Base-by-base conservation (phyloP, 2,888 invertebrate genomes). In the Limnephilus auricula region DNA sequence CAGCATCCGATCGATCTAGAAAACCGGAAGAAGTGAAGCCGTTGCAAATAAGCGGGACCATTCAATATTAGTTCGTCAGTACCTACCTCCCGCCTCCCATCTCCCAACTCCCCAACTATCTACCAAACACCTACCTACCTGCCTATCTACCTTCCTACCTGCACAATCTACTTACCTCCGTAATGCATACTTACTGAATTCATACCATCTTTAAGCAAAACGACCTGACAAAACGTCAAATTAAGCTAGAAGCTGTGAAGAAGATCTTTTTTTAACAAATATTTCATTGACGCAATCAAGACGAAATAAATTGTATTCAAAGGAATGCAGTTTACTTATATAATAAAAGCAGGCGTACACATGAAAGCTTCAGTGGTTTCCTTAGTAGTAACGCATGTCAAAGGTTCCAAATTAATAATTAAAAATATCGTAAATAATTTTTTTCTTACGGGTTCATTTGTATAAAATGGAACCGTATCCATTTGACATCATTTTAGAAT, bases 41-140 rank as follows among this genome's bases (percentile, higher is more conserved):
- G 30, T 45, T 30, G 86, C 50, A 30, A 86, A 86, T 50, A 50
- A 86, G 50, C 34, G 15, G 50, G 30, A n/a, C 31, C 31, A 31
- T 86, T 86, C 86, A 86, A 50, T 86, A 86, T 86, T 86, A 86
- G 86, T 50, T 86, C 65, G 86, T 13, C n/a, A 65, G 15, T 50
- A 83, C 65, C 65, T 65, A 5, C 18, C 25, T 10, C 40, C 40
- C 10, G 0, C 40, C 10, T 10, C 12, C 40, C 40, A 0, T 1
- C 37, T 12, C 12, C 40, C 40, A 40, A 1, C 40, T 12, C 40
- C 40, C 40, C n/a, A n/a, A n/a, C n/a, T n/a, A n/a, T n/a, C n/a
- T n/a, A n/a, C n/a, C n/a, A n/a, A 40, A 12, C 37, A 6, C 37
- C 37, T 37, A 34, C 34, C 2, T 34, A 34, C 4, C 34, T 34